phyloP scores from a whole-genome alignment of 1,140 invertebrate genomes.

The Drosophila triauraria region DNA sequence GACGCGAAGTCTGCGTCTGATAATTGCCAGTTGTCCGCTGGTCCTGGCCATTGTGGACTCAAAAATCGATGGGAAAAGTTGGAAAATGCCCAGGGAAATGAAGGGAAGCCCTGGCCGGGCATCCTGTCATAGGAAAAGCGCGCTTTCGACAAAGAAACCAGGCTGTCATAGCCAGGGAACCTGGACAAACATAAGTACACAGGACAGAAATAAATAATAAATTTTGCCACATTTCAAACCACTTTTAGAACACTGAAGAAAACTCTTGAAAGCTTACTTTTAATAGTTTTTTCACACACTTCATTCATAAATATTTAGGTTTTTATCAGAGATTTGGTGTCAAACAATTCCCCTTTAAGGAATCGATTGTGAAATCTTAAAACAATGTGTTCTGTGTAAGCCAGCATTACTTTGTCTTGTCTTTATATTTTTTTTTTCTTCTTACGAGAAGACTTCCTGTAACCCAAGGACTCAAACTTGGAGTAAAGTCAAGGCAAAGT shows the following conservation, averaged over 20 bases:
- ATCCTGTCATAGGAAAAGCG: constrained; percentile 30
- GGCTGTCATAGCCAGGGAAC: not conserved
- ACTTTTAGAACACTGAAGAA: not conserved
- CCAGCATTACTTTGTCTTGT: not conserved
- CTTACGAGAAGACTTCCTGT: not conserved
- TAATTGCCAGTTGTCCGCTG: constrained; percentile 29
- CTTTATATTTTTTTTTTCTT: not conserved
- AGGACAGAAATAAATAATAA: not conserved
- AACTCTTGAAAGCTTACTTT: no score
- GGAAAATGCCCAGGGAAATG: not conserved
- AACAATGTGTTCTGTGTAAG: not conserved
- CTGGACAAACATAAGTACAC: no score
- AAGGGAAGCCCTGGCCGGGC: constrained; percentile 23
- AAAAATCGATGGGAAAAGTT: constrained; percentile 33
- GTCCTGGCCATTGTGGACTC: constrained; percentile 16
- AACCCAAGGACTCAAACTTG: constrained; percentile 19
- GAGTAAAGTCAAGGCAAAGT: constrained; percentile 19
- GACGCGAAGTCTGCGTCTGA: constrained; percentile 5
- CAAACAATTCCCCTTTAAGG: accelerated
- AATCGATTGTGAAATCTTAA: not conserved
- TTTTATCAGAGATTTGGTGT: no score
- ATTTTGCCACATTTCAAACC: no score
- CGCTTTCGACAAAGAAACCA: constrained; percentile 28
- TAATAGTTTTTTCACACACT: not conserved
- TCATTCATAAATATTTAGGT: not conserved